A percentile compares a stretch with the other conserved stretches of the same genome.
Conservation (phyloP, 2,888 invertebrate species). For the Orthonychiurus folsomi region DNA sequence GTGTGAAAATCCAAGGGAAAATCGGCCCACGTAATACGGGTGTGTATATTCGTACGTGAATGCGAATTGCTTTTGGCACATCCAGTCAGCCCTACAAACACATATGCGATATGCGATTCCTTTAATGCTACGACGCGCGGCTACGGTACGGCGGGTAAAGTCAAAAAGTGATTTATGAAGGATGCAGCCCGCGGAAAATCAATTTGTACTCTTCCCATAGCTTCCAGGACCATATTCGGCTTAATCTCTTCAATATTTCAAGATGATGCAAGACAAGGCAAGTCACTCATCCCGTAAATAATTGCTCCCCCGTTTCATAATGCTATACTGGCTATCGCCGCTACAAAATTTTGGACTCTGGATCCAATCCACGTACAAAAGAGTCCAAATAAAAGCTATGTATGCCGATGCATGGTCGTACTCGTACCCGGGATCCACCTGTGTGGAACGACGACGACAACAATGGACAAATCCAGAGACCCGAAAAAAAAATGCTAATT, state of each 20-base stretch:
- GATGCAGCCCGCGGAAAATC: not conserved
- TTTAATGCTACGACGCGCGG: no score
- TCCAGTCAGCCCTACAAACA: no score
- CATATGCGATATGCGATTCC: no score
- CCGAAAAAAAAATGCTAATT: not conserved
- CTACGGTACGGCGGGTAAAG: no score
- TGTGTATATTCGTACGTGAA: no score
- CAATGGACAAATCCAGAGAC: no score
- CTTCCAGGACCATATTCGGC: not conserved
- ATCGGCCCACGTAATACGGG: no score
- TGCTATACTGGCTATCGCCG: not conserved
- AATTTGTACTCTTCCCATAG: not conserved
- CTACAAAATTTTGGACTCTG: no score
- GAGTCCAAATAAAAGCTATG: not conserved
- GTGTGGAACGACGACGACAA: no score
- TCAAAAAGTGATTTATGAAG: not conserved
- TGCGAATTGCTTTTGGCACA: no score
- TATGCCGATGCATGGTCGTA: no score
- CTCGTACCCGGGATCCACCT: no score
- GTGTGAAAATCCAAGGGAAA: not conserved
- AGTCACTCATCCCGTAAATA: not conserved
- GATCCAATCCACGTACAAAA: not conserved
- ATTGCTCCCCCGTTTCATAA: not conserved
- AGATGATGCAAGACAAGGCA: not conserved
- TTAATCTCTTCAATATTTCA: not conserved